Evolutionary conservation across 2,797 vertebrate genomes (phyloP), one percentile per base, ranked within the genome.

Genomic region (Percopsis omiscomaycus): DNA sequence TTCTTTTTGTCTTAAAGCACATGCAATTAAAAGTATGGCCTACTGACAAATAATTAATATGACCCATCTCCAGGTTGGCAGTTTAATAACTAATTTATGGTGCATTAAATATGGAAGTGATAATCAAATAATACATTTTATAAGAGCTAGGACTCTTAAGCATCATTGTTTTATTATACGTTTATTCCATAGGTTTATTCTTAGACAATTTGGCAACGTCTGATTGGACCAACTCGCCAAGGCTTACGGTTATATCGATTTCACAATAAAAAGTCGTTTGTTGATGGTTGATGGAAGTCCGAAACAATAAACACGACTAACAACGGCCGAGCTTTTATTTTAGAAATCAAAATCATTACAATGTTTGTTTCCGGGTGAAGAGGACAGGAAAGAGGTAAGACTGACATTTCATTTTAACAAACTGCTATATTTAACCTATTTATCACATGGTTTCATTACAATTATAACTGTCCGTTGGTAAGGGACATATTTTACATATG

Each of bases 161-260:
- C 22, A 22, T 22, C 22, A 22, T 22, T 2, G 9, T 42, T 22
- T 14, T 22, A 32, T 37, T 22, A 51, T 42, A 52, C 2, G 29
- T 2, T 12, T 22, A 10, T 22, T 53, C n/a, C 16, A 28, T 13
- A 8, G 4, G 5, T 52, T 9, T 5, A 42, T 8, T 15, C 14
- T 76, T 70, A 59, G 78, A 49, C 78, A 88, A 90, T 89, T 64
- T 88, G 90, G 74, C 86, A 89, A 69, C 61, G 61, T 57, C 74
- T 15, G 55, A 89, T 90, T 91, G 88, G 89, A 64, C 71, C 5
- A 5, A 5, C 12, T 30, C 14, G 64, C 28, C 1, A 59, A 2
- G 9, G 16, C 80, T 73, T 86, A 74, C 22, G 46, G 69, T 53
- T 0, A 4, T 1, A 8, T 0, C 0, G 6, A 4, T 75, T 86